These are phyloP conservation scores for Marcusenius ussheri DNA, from an alignment of 2,113 vertebrate genomes.

Conservation along the genomic window DNA sequence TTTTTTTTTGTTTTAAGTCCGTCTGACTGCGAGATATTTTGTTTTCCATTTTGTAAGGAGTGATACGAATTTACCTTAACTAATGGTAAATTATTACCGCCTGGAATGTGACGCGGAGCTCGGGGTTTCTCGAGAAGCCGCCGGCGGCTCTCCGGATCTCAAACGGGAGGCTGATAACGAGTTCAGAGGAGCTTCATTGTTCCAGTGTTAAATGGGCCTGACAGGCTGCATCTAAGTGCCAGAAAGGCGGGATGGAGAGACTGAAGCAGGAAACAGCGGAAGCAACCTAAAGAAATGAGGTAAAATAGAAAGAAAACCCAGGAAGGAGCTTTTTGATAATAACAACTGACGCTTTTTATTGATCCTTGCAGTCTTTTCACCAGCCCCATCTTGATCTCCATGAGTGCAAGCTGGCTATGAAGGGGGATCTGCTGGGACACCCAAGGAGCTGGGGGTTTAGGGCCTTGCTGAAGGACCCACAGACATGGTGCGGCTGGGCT, in stretches of 20 bases:
- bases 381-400: too few species aligned
- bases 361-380: too few species aligned
- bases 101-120: slow-evolving; percentile 21
- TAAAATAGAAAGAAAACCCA: background rate
- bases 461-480: too few species aligned
- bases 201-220: background rate
- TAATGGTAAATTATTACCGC: slow-evolving; percentile 63
- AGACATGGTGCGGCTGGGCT: too few species aligned
- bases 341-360: too few species aligned
- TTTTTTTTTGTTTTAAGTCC: slow-evolving; percentile 30
- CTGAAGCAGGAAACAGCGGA: too few species aligned
- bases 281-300: background rate
- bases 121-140: background rate
- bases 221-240: background rate
- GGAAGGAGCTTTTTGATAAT: background rate
- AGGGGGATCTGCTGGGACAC: too few species aligned
- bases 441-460: too few species aligned
- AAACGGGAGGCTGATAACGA: slow-evolving; percentile 21
- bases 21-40: slow-evolving; percentile 43
- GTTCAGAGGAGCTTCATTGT: background rate
- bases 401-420: too few species aligned
- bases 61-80: slow-evolving; percentile 53
- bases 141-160: background rate
- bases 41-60: slow-evolving; percentile 42
- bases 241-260: background rate